Base-by-base conservation (phyloP, 2,888 invertebrate species). In the Zelleria hepariella region DNA sequence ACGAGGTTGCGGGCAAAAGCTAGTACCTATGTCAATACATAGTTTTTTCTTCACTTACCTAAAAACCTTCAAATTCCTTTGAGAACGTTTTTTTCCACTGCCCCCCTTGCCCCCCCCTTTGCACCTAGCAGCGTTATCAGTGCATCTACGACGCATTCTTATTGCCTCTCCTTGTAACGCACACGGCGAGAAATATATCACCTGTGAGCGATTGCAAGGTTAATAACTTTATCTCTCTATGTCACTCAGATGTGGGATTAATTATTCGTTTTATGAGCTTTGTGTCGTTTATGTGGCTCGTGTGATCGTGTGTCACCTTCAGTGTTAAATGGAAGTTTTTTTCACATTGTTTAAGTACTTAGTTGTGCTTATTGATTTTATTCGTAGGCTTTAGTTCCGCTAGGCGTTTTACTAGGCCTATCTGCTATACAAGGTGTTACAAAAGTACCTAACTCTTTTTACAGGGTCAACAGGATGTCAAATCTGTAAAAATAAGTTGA, bases 221-320 rank as follows among this genome's bases (percentile, higher is more conserved):
- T 63, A 61, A 63, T 63, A 62, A 60, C 61, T 63, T 56, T 60
- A 63, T 61, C 60, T 60, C 58, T 60, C 55, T 6, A 2, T 49
- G 20, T 42, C 49, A 18, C 20, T 7, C 20, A 49, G 20, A 18
- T 4, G 49, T 49, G 7, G 49, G 18, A 49, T 49, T 49, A 49
- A 49, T 49, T 49, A 20, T 49, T 18, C 20, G 18, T 49, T 49
- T 49, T 49, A 49, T 49, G 20, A n/a, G 32, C 32, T 42, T 10
- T 42, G 15, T 42, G 32, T 15, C 10, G 32, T 42, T 42, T 42
- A 42, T 42, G 32, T 15, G 32, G 15, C 32, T 15, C 32, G 10
- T 42, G 15, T 42, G 15, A 10, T 15, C 32, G 10, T 42, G 15
- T 42, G 32, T 42, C 32, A 15, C 32, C 32, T 42, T 42, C 32